phyloP scores from a whole-genome alignment of 2,888 invertebrate species.

The Hydraecia micacea region DNA sequence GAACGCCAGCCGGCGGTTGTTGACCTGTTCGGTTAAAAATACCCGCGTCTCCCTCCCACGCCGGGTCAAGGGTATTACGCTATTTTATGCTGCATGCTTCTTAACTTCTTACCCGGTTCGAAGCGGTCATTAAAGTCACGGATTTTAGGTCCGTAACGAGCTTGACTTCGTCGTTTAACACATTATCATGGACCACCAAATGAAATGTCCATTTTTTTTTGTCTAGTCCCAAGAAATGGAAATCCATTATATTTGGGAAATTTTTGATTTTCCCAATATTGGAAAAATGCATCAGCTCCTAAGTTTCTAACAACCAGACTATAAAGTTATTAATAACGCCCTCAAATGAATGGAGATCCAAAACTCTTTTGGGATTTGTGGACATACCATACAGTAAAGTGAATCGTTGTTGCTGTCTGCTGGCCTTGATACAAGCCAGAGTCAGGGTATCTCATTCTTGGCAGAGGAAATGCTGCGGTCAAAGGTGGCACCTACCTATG shows the following conservation, averaged over 20 bases:
- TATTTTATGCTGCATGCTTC: conserved; percentile 70
- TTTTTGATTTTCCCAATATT: not conserved
- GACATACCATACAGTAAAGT: not conserved
- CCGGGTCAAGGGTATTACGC: conserved; percentile 82
- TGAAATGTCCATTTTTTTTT: conserved; percentile 19
- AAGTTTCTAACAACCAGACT: not conserved
- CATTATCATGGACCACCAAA: conserved; percentile 46
- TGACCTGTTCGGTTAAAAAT: conserved; percentile 83
- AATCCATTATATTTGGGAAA: not conserved
- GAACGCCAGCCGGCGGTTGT: conserved; percentile 76
- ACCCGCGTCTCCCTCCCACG: conserved; percentile 81
- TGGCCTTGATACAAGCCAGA: not conserved
- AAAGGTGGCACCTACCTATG: not conserved
- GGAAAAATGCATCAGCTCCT: not conserved
- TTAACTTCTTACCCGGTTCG: conserved; percentile 61
- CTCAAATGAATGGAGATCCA: not conserved
- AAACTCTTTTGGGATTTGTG: not conserved
- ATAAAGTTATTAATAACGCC: not conserved
- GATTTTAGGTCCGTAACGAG: conserved; percentile 42
- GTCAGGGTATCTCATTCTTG: not conserved
- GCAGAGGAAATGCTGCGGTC: not conserved
- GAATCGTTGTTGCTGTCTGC: not conserved
- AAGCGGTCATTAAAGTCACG: conserved; percentile 44
- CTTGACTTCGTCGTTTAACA: conserved; percentile 39
- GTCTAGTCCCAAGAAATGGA: not conserved